A percentile compares a stretch with the other conserved stretches of the same genome.
Conservation (phyloP, 2,113 vertebrate genomes). For the Pteruthius melanotis region DNA sequence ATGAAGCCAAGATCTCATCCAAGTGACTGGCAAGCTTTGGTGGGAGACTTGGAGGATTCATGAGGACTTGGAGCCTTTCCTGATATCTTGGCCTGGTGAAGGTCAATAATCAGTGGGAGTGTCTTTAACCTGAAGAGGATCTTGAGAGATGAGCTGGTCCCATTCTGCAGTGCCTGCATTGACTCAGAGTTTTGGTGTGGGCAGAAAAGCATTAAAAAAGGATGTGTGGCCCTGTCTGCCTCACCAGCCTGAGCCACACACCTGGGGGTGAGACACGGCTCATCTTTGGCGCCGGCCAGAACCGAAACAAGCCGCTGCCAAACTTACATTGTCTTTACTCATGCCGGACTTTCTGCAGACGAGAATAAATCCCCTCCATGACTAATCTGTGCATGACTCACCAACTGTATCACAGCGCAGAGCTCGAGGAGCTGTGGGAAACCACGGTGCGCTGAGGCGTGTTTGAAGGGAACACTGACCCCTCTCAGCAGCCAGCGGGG, state of each 20-base stretch:
- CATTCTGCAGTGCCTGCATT: background rate
- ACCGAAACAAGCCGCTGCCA: background rate
- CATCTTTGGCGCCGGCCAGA: background rate
- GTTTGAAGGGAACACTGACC: background rate
- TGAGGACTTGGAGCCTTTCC: background rate
- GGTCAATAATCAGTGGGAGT: background rate
- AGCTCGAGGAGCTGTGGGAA: slow-evolving; percentile 9
- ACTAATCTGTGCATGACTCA: slow-evolving; percentile 49
- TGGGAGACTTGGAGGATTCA: background rate
- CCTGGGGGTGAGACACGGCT: background rate
- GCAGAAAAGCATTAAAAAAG: background rate
- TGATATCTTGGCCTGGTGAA: background rate
- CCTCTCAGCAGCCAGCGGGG: background rate
- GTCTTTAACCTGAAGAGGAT: background rate
- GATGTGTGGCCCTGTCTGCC: background rate
- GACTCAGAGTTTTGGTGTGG: background rate
- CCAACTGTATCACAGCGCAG: background rate
- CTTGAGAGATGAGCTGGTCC: background rate
- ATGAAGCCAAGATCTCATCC: background rate
- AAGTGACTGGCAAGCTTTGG: background rate
- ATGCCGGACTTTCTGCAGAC: background rate
- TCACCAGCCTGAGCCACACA: background rate
- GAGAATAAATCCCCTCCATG: slow-evolving; percentile 14
- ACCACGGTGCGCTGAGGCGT: background rate
- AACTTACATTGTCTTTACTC: background rate